These are phyloP conservation scores for Periphyllus acericola DNA, from an alignment of 2,888 invertebrate species.

Conservation along the genomic window DNA sequence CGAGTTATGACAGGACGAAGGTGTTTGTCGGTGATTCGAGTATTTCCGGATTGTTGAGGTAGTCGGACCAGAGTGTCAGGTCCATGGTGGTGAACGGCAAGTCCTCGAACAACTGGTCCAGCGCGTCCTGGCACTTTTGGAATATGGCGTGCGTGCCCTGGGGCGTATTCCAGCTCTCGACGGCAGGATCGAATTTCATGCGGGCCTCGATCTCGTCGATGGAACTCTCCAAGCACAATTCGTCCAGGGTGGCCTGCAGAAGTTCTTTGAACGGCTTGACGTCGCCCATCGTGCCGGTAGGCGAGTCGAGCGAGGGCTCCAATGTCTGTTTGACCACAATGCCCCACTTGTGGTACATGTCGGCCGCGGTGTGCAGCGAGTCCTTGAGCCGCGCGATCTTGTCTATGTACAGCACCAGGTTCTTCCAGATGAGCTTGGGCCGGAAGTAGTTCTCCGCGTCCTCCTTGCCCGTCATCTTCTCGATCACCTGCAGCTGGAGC, in stretches of 20 bases:
- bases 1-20: background rate
- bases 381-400: background rate
- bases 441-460: background rate
- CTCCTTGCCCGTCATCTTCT: too few relatives aligned
- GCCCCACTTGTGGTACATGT: background rate
- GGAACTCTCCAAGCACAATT: background rate
- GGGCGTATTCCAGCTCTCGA: background rate
- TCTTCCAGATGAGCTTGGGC: background rate
- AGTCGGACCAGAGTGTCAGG: background rate
- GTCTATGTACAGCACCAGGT: background rate
- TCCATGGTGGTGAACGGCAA: background rate
- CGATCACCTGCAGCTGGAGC: background rate
- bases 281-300: background rate
- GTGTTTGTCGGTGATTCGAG: background rate
- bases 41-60: background rate
- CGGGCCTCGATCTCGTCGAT: background rate
- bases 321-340: background rate
- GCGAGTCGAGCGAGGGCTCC: background rate
- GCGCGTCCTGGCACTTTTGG: fast-evolving
- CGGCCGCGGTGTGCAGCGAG: background rate
- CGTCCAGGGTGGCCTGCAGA: background rate
- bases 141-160: background rate
- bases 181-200: background rate
- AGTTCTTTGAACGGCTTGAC: background rate
- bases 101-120: background rate